Evolutionary conservation across 1,140 invertebrate genomes (phyloP).

Genomic region (Hypothenemus hampei): DNA sequence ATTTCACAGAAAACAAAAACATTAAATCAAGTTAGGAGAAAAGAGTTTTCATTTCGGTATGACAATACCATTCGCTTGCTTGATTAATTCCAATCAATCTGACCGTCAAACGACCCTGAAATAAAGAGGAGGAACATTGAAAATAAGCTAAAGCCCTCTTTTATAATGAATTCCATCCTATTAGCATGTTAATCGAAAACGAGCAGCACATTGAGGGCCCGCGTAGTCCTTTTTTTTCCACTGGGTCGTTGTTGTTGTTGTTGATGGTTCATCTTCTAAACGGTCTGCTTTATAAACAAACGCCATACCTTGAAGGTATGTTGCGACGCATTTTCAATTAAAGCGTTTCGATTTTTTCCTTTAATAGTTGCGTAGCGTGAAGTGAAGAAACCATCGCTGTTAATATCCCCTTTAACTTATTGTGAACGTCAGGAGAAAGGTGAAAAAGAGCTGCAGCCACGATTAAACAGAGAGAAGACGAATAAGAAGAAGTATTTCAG

Average conservation of each 20-base stretch:
- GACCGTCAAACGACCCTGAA: too few relatives aligned
- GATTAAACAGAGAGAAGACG: not conserved
- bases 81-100: too few relatives aligned
- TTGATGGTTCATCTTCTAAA: constrained; percentile 1
- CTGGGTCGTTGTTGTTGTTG: too few relatives aligned
- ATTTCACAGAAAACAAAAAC: too few relatives aligned
- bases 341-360: not conserved
- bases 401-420: too few relatives aligned
- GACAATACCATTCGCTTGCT: too few relatives aligned
- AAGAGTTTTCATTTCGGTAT: too few relatives aligned
- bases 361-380: too few relatives aligned
- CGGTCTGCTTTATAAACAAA: constrained; percentile 15
- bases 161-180: constrained; percentile 17
- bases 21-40: too few relatives aligned
- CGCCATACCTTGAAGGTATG: constrained; percentile 6
- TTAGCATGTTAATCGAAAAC: constrained; percentile 17
- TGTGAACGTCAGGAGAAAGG: too few relatives aligned
- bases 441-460: not conserved
- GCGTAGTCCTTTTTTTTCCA: not conserved
- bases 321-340: constrained; percentile 12
- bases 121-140: not conserved
- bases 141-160: constrained; percentile 1
- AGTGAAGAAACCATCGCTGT: too few relatives aligned
- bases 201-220: constrained; percentile 6
- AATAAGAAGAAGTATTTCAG: not conserved